Conservation (phyloP, 1,140 invertebrate species). For the Drosophila sp. region DNA sequence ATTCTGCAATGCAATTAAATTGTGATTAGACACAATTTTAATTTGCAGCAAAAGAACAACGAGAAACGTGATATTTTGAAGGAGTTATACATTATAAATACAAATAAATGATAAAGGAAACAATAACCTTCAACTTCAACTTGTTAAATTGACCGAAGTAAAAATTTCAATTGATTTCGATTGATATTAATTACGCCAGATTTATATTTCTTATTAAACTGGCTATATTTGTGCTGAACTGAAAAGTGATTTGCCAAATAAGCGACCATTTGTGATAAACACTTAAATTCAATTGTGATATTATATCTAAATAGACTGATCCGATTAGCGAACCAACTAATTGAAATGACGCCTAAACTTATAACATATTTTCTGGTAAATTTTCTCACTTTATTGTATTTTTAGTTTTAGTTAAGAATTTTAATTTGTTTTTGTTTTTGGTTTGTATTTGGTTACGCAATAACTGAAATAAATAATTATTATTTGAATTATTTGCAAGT, state of each 20-base stretch:
- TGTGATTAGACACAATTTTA: conserved; percentile 49
- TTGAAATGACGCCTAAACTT: conserved; percentile 74
- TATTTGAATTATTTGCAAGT: not conserved
- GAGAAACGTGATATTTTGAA: conserved; percentile 7
- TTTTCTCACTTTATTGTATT: conserved; percentile 13
- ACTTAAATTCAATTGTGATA: conserved; percentile 48
- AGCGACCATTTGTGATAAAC: conserved; percentile 59
- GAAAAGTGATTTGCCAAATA: conserved; percentile 44
- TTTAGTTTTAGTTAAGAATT: conserved; percentile 5
- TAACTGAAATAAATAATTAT: too few species aligned
- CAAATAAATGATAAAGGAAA: not conserved
- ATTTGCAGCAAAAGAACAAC: conserved; percentile 15
- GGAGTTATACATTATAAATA: conserved; percentile 5
- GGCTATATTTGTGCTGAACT: conserved; percentile 21
- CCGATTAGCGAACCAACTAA: conserved; percentile 44
- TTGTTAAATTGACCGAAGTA: conserved; percentile 16
- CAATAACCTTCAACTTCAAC: conserved; percentile 34
- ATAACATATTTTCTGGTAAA: conserved; percentile 83
- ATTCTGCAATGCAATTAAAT: conserved; percentile 28
- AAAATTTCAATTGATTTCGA: conserved; percentile 62
- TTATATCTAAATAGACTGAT: conserved; percentile 59
- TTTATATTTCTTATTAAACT: conserved; percentile 33
- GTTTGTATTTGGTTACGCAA: too few species aligned
- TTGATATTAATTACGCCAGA: conserved; percentile 65
- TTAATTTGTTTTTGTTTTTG: too few species aligned